A percentile compares a stretch with the other conserved stretches of the same genome.
Evolutionary conservation across 2,113 vertebrate genomes (phyloP).

Genomic region (Forbesichthys agassizii): DNA sequence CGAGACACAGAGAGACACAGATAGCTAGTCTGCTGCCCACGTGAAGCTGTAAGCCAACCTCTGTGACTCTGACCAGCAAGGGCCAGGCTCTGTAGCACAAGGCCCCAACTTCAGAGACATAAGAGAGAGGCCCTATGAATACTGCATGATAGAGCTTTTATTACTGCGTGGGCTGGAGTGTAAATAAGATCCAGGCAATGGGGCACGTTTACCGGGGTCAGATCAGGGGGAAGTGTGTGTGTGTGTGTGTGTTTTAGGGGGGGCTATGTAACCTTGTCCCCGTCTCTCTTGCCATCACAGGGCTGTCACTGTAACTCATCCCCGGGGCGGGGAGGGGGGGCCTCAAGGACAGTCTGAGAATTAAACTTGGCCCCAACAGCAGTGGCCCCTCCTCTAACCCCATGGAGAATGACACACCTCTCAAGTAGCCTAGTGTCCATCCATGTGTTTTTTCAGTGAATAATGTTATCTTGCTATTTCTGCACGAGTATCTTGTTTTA

Average conservation of each 20-base stretch:
- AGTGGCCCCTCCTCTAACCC: slow-evolving; percentile 24
- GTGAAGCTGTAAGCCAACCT: slow-evolving; percentile 60
- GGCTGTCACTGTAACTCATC: slow-evolving; percentile 72
- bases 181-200: slow-evolving; percentile 76
- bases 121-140: slow-evolving; percentile 69
- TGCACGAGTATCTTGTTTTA: no score
- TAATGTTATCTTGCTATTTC: no score
- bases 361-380: slow-evolving; percentile 28
- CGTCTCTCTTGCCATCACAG: slow-evolving; percentile 59
- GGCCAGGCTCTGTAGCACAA: slow-evolving; percentile 53
- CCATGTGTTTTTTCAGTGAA: no score
- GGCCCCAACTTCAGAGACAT: slow-evolving; percentile 55
- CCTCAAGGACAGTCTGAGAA: slow-evolving; percentile 66
- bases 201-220: slow-evolving; percentile 76
- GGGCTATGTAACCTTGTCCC: slow-evolving; percentile 72
- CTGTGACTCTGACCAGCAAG: slow-evolving; percentile 60
- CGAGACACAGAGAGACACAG: slow-evolving; percentile 34
- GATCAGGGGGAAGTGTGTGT: slow-evolving; percentile 67
- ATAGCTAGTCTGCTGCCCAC: slow-evolving; percentile 37
- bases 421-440: not conserved
- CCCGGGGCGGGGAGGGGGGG: slow-evolving; percentile 28
- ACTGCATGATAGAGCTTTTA: slow-evolving; percentile 79
- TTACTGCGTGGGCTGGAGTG: slow-evolving; percentile 68
- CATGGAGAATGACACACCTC: not conserved
- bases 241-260: slow-evolving; percentile 41